Base-by-base conservation (phyloP, 2,888 invertebrate species). In the Drosophila falleni region DNA sequence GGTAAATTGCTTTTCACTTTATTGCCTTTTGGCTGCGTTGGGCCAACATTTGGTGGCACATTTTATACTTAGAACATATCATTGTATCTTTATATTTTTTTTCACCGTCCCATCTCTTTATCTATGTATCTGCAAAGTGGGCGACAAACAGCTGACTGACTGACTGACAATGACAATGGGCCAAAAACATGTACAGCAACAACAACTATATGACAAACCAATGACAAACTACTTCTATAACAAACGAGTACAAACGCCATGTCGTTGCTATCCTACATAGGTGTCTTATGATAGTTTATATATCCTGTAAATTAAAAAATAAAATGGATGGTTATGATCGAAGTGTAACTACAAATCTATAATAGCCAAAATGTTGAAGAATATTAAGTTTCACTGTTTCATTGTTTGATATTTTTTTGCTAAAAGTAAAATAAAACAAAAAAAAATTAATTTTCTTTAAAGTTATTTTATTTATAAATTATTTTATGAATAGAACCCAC, bases 1-100 rank as follows among this genome's bases (percentile, higher is more conserved):
- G 89, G 89, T 87, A 89, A 69, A 76, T 74, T 71, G 56, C 29
- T 74, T 71, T 70, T 70, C 75, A 75, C 74, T 77, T 80, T 61
- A 77, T 80, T 70, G 70, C 63, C 60, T 77, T 68, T 74, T 65
- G 63, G 54, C 54, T 64, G 59, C 78, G 78, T 79, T 80, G 79
- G 79, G 66, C 77, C 53, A 64, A 44, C 61, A 49, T 58, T 66
- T 63, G 33, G 35, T 66, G 49, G 13, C 72, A 59, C 16, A n/a
- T n/a, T 37, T 29, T 44, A 76, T 65, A 74, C 74, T 65, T 69
- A 74, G 76, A 78, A 62, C 44, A 68, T 55, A 71, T 54, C 46
- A 42, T 46, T 60, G 39, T 59, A 31, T 68, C 29, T 55, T 31
- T 60, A 31, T 47, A 2, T 37, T 13, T n/a, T 37, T 37, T 8